Evolutionary conservation across 2,797 vertebrate species (phyloP).

Genomic region (Uromys caudimaculatus): DNA sequence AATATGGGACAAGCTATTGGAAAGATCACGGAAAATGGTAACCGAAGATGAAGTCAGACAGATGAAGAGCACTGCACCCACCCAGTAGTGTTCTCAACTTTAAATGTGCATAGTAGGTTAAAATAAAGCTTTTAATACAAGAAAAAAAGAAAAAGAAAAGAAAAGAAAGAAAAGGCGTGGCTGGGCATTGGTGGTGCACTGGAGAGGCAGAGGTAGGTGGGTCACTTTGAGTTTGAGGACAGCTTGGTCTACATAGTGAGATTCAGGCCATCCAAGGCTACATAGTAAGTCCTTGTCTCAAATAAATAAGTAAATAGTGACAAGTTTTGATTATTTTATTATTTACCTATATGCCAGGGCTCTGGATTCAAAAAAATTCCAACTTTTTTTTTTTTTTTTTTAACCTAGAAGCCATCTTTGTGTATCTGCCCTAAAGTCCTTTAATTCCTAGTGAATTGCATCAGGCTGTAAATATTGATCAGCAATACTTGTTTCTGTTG

Average conservation of each 20-base stretch:
- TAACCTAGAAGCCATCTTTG: constrained; percentile 11
- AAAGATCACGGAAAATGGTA: too few relatives aligned
- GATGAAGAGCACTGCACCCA: too few relatives aligned
- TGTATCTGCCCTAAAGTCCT: not conserved
- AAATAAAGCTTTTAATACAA: too few relatives aligned
- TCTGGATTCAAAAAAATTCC: not conserved
- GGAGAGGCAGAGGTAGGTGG: not conserved
- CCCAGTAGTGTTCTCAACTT: too few relatives aligned
- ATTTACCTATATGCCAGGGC: not conserved
- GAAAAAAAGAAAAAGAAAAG: too few relatives aligned
- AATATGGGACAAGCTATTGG: too few relatives aligned
- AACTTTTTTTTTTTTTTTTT: not conserved
- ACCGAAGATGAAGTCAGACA: too few relatives aligned
- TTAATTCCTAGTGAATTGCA: not conserved
- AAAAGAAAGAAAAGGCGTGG: too few relatives aligned
- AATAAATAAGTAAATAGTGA: not conserved
- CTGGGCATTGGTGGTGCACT: not conserved
- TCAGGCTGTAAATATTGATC: not conserved
- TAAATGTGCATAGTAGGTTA: too few relatives aligned
- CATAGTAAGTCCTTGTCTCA: not conserved
- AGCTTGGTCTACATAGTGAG: not conserved
- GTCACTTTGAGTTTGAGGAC: not conserved
- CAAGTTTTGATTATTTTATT: not conserved
- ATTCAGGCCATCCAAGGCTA: not conserved
- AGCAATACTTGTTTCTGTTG: constrained; percentile 23